Evolutionary conservation across 2,888 invertebrate genomes (phyloP), one percentile per base, ranked within the genome.

Genomic region (Petrolisthes manimaculis): DNA sequence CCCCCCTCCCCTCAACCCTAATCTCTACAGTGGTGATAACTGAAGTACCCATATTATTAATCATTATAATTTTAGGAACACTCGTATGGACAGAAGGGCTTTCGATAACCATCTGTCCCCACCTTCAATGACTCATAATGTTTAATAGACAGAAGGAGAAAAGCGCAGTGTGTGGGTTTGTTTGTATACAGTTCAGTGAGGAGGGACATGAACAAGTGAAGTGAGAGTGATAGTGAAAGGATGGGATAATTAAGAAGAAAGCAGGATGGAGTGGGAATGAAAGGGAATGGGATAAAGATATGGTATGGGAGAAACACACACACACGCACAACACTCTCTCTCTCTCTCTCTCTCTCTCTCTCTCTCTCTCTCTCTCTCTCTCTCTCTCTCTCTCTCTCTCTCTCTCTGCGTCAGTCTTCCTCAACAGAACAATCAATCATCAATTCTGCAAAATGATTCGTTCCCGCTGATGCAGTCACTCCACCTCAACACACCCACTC

Each of bases 221-320:
- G 18, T 61, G 61, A 18, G 61, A 61, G 18, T 61, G 61, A 18
- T 12, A 61, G 61, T 9, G 61, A 61, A 61, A 61, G 9, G 61
- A 61, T 12, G 18, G 61, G 61, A 37, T 37, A 37, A 37, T 37
- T 0, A 37, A 61, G 61, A 61, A 18, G 61, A 61, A 18, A 18
- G 9, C 3, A 54, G 53, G 80, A 80, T 24, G 53, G 80, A 80
- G 54, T n/a, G 81, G 21, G 81, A 81, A 56, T 53, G 81, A 81
- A 56, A 56, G 81, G 56, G 81, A 56, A 54, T 51, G 21, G 53
- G 37, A 78, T 21, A 78, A 4, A 5, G 78, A 14, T 12, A 78
- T 2, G 37, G 51, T 53, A 8, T 21, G 51, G 21, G 1, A 6
- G 5, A 51, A 18, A 55, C 5, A 55, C 24, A 56, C 18, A 56